Evolutionary conservation across 2,113 vertebrate genomes (phyloP), one percentile per base, ranked within the genome.

Genomic region (Pseudorectes ferrugineus): DNA sequence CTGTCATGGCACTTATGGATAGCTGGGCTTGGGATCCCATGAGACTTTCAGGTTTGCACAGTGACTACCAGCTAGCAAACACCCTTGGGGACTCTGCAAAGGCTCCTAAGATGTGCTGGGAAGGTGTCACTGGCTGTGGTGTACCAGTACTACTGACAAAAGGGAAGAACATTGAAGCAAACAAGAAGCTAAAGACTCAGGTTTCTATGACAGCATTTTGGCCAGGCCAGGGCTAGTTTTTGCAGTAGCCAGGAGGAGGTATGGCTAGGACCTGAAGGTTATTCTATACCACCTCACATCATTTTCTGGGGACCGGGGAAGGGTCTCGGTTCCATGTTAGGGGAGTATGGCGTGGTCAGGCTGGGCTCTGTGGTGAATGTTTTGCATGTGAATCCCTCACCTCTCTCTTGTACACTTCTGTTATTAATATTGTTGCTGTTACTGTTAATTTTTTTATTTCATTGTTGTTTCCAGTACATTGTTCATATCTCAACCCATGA

Each of bases 311-410:
- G 61, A 35, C n/a, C 8, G 3, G 25, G n/a, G 25, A 74, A 59
- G 21, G 11, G 17, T 35, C 17, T 67, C 2, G 3, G 9, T 46
- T 67, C 29, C 2, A 5, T 10, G 11, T 4, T 16, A 18, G 8
- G 14, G 10, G 17, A 21, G 3, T 14, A 31, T 33, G 14, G 14
- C 12, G 10, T 61, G 29, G n/a, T 61, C 0, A 0, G n/a, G 40
- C 46, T 17, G 29, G 40, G n/a, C 17, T 46, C 29, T 0, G 0
- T 25, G 24, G 29, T 75, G 24, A 75, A 45, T 1, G 0, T 61
- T 82, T 74, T 54, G 9, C 40, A 54, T 21, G 8, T 40, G 7
- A 75, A 52, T 23, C n/a, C 40, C 21, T 89, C 38, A 54, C 17
- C 7, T 67, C 25, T 73, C 28, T 40, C 6, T 49, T 58, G 2